These are phyloP conservation scores for Dasyornis broadbenti DNA, from an alignment of 2,113 vertebrate species.

Conservation along the genomic window DNA sequence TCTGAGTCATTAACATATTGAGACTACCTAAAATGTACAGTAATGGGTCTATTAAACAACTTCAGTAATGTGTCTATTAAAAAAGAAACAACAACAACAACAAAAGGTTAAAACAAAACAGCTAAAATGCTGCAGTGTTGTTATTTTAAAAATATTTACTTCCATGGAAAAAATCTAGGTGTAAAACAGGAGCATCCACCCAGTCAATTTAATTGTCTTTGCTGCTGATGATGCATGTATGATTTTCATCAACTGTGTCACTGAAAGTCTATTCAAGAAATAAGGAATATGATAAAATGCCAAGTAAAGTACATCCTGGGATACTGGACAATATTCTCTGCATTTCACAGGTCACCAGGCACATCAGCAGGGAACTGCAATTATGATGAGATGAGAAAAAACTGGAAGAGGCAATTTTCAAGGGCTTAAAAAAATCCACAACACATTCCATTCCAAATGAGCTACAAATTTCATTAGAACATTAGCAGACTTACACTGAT, in stretches of 20 bases:
- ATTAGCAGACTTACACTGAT: not conserved
- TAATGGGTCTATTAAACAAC: not conserved
- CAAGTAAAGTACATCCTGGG: not conserved
- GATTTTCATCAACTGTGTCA: not conserved
- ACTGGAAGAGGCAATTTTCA: not conserved
- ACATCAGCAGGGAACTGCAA: not conserved
- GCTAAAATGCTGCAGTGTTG: not conserved
- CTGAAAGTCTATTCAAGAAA: not conserved
- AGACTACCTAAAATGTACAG: not conserved
- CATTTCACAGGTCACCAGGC: not conserved
- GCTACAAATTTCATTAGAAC: not conserved
- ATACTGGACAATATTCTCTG: not conserved
- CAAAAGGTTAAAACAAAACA: not conserved
- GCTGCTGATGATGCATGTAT: not conserved
- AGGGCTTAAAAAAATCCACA: not conserved
- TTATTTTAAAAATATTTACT: not conserved
- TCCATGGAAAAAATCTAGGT: not conserved
- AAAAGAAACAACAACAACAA: no score
- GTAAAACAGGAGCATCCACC: not conserved
- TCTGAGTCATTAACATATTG: not conserved
- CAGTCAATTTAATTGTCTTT: not conserved
- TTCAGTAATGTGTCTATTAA: not conserved
- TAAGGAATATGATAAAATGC: not conserved
- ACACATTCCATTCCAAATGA: not conserved
- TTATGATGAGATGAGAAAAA: not conserved